Evolutionary conservation across 2,888 invertebrate genomes (phyloP).

Genomic region (Plagodis pulveraria): DNA sequence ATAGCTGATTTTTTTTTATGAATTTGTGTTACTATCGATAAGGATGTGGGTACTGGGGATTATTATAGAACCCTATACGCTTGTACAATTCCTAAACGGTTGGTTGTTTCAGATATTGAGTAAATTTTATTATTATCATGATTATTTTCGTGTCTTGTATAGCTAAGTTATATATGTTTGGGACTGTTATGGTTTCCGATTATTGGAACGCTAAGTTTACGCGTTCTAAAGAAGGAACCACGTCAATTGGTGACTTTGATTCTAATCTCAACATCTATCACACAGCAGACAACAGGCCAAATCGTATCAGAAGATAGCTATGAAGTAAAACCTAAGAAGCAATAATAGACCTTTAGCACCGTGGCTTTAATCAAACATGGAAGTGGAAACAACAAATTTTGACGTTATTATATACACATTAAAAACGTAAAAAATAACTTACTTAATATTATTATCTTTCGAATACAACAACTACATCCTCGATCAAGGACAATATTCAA

Average conservation of each 20-base stretch:
- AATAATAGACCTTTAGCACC: constrained; percentile 83
- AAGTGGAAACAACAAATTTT: constrained; percentile 79
- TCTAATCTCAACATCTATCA: constrained; percentile 20
- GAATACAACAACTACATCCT: constrained; percentile 84
- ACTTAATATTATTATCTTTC: constrained; percentile 85
- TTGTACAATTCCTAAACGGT: too few species aligned
- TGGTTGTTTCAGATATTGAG: too few species aligned
- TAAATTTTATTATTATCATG: too few species aligned
- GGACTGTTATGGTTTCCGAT: neutral
- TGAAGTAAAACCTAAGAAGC: constrained; percentile 74
- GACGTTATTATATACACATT: constrained; percentile 79
- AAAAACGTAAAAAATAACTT: constrained; percentile 86
- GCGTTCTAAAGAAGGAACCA: constrained; percentile 9
- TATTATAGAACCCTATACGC: too few species aligned
- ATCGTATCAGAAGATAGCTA: constrained; percentile 44
- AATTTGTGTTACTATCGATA: too few species aligned
- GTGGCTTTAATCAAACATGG: constrained; percentile 74
- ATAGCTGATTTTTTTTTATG: too few species aligned
- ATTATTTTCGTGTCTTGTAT: too few species aligned
- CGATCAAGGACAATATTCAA: constrained; percentile 80
- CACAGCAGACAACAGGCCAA: constrained; percentile 29
- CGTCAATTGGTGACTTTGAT: constrained; percentile 7
- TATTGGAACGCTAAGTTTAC: neutral
- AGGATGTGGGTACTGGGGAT: too few species aligned
- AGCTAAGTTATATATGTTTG: neutral